Conservation (phyloP, 2,797 vertebrate species). For the Morus bassanus region DNA sequence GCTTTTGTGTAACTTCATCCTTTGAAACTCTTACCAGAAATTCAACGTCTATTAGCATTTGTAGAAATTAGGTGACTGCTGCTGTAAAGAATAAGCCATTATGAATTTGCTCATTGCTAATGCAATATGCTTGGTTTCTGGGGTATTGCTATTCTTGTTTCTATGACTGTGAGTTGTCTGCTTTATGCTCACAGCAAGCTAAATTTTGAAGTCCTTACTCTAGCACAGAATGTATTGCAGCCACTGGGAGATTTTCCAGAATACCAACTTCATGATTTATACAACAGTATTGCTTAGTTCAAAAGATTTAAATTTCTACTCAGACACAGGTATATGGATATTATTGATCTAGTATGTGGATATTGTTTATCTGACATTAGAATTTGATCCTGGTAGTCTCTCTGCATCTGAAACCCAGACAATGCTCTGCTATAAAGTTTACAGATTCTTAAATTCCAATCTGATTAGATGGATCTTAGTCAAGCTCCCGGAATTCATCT, state of each 20-base stretch:
- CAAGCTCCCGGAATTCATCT: neutral
- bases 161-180: neutral
- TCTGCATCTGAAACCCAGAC: neutral
- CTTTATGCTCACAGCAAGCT: neutral
- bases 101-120: constrained; percentile 40
- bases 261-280: neutral
- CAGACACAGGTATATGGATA: neutral
- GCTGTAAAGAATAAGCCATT: constrained; percentile 33
- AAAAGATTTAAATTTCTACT: neutral
- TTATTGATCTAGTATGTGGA: neutral
- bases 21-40: constrained; percentile 55
- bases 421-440: neutral
- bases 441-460: neutral
- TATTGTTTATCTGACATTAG: neutral
- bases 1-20: constrained; percentile 17
- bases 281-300: neutral
- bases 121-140: constrained; percentile 20
- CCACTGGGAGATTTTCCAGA: neutral
- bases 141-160: neutral
- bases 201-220: neutral
- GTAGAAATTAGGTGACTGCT: constrained; percentile 16
- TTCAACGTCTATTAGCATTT: constrained; percentile 25
- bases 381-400: neutral
- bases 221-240: neutral
- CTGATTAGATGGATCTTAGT: neutral